phyloP scores from a whole-genome alignment of 2,113 vertebrate genomes.

The Pleuronectes platessa region DNA sequence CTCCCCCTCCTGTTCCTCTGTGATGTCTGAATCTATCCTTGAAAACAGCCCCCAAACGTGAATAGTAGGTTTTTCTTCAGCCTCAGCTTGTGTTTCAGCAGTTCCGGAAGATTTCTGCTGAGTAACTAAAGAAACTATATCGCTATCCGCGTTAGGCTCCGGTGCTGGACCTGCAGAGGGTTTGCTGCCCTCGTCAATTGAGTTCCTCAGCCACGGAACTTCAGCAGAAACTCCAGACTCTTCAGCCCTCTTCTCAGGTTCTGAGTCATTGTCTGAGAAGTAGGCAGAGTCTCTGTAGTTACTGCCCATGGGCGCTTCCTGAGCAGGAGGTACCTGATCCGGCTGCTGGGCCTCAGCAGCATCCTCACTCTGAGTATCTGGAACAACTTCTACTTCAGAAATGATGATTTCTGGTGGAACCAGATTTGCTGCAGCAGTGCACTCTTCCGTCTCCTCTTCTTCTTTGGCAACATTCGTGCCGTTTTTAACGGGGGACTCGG shows the following conservation, averaged over 20 bases:
- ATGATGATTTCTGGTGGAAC: slow-evolving; percentile 88
- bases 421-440: slow-evolving; percentile 9
- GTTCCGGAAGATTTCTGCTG: slow-evolving; percentile 20
- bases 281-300: slow-evolving; percentile 95
- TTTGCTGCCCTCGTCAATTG: not conserved
- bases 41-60: not conserved
- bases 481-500: slow-evolving; percentile 70
- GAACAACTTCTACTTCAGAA: slow-evolving; percentile 82
- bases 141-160: slow-evolving; percentile 18
- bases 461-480: slow-evolving; percentile 33
- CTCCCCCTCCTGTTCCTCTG: slow-evolving; percentile 41
- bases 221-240: slow-evolving; percentile 66
- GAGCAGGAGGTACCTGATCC: slow-evolving; percentile 42
- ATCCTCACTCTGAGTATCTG: slow-evolving; percentile 54
- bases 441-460: slow-evolving; percentile 56
- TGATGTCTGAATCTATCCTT: slow-evolving; percentile 30
- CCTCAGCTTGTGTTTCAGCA: slow-evolving; percentile 14
- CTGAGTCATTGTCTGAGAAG: slow-evolving; percentile 97
- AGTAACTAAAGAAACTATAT: slow-evolving; percentile 24
- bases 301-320: slow-evolving; percentile 74
- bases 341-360: slow-evolving; percentile 36
- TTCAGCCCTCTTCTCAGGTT: slow-evolving; percentile 90
- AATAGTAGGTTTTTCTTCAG: not conserved
- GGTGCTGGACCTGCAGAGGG: not conserved
- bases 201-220: slow-evolving; percentile 53